These are phyloP conservation scores for Amorpha juglandis DNA, from an alignment of 2,888 invertebrate species.

Conservation along the genomic window DNA sequence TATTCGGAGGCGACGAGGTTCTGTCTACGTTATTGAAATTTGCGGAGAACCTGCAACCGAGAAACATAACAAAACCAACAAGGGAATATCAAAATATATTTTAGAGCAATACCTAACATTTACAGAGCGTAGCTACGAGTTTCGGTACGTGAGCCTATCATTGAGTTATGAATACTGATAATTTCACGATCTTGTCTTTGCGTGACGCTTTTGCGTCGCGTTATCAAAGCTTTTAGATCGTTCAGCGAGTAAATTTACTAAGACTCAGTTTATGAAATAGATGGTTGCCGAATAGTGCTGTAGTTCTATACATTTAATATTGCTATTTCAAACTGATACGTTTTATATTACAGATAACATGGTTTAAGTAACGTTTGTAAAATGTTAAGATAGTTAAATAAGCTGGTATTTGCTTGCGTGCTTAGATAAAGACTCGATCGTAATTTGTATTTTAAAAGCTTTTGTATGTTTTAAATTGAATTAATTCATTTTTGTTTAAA, in stretches of 20 bases:
- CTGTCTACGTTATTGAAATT: conserved; percentile 67
- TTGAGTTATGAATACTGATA: conserved; percentile 60
- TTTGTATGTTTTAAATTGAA: not conserved
- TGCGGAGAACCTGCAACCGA: conserved; percentile 43
- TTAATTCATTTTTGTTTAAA: not conserved
- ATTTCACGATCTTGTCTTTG: conserved; percentile 54
- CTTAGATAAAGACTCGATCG: not conserved
- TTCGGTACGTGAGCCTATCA: conserved; percentile 41
- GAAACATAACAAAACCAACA: conserved; percentile 43
- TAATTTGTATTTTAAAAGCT: not conserved
- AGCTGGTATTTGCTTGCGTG: not conserved
- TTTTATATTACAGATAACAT: conserved; percentile 7
- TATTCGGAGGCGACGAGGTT: conserved; percentile 58
- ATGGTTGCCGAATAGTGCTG: conserved; percentile 37
- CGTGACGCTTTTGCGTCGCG: conserved; percentile 57
- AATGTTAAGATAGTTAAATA: not conserved
- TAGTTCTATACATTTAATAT: conserved; percentile 18
- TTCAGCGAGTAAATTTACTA: conserved; percentile 54
- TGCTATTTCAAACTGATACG: conserved; percentile 16
- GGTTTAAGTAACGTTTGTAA: not conserved
- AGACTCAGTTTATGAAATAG: conserved; percentile 48
- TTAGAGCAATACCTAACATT: conserved; percentile 23
- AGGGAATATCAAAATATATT: conserved; percentile 37
- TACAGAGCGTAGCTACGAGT: conserved; percentile 10
- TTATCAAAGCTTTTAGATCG: conserved; percentile 57